Base-by-base conservation (phyloP, 2,113 vertebrate species). In the Crocuta crocuta region DNA sequence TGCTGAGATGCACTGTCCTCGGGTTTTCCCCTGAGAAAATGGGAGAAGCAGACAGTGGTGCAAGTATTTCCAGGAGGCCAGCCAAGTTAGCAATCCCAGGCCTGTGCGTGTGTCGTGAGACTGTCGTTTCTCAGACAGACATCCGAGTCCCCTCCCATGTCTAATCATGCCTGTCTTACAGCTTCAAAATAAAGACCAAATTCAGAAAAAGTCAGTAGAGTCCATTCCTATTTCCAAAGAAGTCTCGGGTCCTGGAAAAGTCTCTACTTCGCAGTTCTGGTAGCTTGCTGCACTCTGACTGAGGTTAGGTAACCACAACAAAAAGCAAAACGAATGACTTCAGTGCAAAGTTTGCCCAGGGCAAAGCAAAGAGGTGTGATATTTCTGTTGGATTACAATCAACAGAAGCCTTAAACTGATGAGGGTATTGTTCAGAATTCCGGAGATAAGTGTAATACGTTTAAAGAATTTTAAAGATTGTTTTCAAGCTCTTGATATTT, bases 231-330 rank as follows among this genome's bases (percentile, higher is more conserved):
- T 17, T 95, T 96, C 74, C 76, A 95, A 97, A 90, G 74, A 94
- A 45, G 58, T 10, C 17, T 58, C 31, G 33, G 45, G 50, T 89
- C 12, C 71, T 95, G 43, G 73, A 83, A 23, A 74, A 84, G 16
- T 80, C 82, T 93, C 88, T 89, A 80, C 90, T 76, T 84, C 58
- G 3, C 1, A 45, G 78, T 95, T 98, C 80, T 63, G 28, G 74
- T 85, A 55, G 78, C 83, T 43, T 74, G 66, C 43, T 94, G 31
- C 70, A 48, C 58, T 82, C 94, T 92, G 43, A 89, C 70, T 58
- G 89, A 93, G 91, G 81, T 97, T 91, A 97, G 96, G 93, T 89
- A 97, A 92, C 85, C 94, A 31, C 65, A 97, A 91, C 84, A 97
- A 39, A 96, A 93, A 76, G 26, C 68, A 65, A 82, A 97, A 94